A percentile compares a stretch with the other conserved stretches of the same genome.
Conservation (phyloP, 2,888 invertebrate genomes). For the Tetramorium bicarinatum region DNA sequence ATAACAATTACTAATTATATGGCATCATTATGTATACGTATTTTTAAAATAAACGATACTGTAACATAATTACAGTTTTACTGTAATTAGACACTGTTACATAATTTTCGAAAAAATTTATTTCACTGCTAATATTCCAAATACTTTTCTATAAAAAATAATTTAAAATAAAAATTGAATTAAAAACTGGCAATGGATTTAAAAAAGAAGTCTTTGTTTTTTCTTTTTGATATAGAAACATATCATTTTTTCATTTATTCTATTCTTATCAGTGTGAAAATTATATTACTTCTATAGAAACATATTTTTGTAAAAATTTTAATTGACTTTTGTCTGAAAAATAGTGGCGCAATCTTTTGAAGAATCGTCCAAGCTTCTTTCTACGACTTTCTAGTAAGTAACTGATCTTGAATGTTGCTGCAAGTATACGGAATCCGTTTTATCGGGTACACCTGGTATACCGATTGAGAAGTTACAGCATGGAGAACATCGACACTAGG, state of each 20-base stretch:
- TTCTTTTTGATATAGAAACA: background rate
- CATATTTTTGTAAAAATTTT: background rate
- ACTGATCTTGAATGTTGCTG: conserved; percentile 35
- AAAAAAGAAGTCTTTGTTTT: background rate
- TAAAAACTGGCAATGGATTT: background rate
- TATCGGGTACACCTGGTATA: conserved; percentile 43
- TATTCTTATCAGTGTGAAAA: background rate
- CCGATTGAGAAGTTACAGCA: conserved; percentile 51
- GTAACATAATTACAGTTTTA: too few relatives aligned
- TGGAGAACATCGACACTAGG: conserved; percentile 33
- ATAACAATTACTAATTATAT: background rate
- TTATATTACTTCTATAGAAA: conserved; percentile 7
- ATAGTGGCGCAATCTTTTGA: conserved; percentile 68
- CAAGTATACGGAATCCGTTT: conserved; percentile 34
- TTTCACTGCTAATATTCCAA: background rate
- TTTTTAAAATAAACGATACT: conserved; percentile 21
- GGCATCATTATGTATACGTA: background rate
- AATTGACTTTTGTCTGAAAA: conserved; percentile 6
- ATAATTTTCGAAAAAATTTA: background rate
- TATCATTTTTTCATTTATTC: background rate
- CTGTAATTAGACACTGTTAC: too few relatives aligned
- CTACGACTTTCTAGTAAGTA: conserved; percentile 41
- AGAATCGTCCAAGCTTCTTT: conserved; percentile 44
- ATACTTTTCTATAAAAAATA: background rate
- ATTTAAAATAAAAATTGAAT: background rate